Conservation (phyloP, 2,797 vertebrate species). For the Chrysocyon brachyurus region DNA sequence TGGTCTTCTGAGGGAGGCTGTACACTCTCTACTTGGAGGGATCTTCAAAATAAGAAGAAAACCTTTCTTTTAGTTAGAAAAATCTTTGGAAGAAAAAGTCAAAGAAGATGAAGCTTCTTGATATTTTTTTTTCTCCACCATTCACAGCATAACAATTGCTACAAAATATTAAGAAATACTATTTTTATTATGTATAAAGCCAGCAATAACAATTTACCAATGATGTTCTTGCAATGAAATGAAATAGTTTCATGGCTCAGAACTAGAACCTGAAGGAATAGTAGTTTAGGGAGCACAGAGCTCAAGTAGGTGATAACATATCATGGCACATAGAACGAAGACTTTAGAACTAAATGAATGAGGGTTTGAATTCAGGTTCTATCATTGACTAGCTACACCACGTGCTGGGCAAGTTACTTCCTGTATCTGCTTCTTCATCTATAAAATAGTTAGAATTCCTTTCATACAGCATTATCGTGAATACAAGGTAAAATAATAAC, state of each 20-base stretch:
- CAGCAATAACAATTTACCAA: constrained; percentile 6
- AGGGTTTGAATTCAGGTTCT: constrained; percentile 12
- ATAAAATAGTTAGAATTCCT: neutral
- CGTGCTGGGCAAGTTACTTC: neutral
- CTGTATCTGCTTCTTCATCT: constrained; percentile 6
- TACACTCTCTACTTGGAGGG: neutral
- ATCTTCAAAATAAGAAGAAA: constrained; percentile 44
- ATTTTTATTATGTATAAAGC: neutral
- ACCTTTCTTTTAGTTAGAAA: neutral
- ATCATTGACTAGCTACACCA: neutral
- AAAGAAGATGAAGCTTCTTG: neutral
- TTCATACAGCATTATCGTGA: neutral
- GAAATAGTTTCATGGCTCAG: neutral
- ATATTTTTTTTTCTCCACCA: neutral
- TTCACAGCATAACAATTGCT: neutral
- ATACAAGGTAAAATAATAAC: neutral
- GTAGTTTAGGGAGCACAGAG: neutral
- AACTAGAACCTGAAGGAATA: neutral
- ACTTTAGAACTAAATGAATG: constrained; percentile 21
- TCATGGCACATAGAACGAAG: constrained; percentile 4
- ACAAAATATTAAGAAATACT: neutral
- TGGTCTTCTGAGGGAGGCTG: neutral
- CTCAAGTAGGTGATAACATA: neutral
- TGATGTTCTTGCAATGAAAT: neutral
- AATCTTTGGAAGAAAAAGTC: constrained; percentile 17